Evolutionary conservation across 1,140 invertebrate genomes (phyloP), one percentile per base, ranked within the genome.

Genomic region (Euwallacea fornicatus): DNA sequence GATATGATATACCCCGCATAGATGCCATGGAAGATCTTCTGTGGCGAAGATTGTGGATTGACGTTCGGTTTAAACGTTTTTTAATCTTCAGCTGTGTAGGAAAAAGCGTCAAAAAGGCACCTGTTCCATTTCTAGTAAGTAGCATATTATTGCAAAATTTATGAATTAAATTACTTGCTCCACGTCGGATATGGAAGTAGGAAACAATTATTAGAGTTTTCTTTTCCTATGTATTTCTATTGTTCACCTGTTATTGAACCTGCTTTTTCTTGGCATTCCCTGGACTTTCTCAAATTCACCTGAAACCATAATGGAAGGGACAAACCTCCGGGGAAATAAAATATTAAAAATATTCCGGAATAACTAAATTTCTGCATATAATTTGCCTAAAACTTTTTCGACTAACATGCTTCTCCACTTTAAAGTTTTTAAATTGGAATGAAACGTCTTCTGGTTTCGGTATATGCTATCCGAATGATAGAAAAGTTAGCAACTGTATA

Each of bases 341-440:
- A 21, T 55, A 66, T 66, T 42, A 66, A 66, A 66, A 66, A 54
- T 55, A 66, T 55, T 66, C 47, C 47, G 42, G 66, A 58, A 44
- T 68, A 60, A 60, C 55, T 68, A 68, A 68, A 64, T 63, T 63
- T 47, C 50, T 46, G 60, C 11, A 70, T 63, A 70, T 70, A 63
- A 63, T 55, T 70, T 70, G 9, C 68, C 33, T 7, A 44, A 56
- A 70, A 70, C 60, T 70, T 70, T 70, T 63, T 61, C 61, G 62
- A 59, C 60, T 61, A 15, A 73, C 67, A 69, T 69, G 72, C 67
- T 66, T 66, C 58, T 69, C 62, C 53, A 65, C 67, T 63, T 73
- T 73, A 69, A 72, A 72, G 64, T 66, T 72, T 62, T 61, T 60
- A 67, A 70, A 70, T 70, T 70, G 68, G 67, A 72, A 72, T 72